Percentiles rank a stretch among this genome's conserved stretches.
phyloP scores from a whole-genome alignment of 2,888 invertebrate genomes.

The Dicranocentrus wangi region DNA sequence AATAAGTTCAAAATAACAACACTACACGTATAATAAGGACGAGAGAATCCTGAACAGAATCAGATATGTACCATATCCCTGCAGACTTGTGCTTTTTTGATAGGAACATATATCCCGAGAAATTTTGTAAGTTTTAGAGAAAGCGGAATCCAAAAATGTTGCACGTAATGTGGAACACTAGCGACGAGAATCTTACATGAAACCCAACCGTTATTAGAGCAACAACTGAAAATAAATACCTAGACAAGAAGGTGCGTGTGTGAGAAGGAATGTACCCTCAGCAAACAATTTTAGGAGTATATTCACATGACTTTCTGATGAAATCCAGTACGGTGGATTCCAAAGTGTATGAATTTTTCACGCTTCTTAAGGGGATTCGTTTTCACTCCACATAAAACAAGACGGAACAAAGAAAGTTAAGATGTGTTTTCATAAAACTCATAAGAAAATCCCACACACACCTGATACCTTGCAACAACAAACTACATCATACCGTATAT shows the following conservation, averaged over 20 bases:
- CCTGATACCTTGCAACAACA: background rate
- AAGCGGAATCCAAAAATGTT: background rate
- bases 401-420: constrained; percentile 17
- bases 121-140: background rate
- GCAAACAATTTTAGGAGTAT: background rate
- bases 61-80: constrained; percentile 5
- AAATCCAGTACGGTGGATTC: constrained; percentile 29
- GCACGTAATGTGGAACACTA: background rate
- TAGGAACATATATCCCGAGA: background rate
- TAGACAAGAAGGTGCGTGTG: background rate
- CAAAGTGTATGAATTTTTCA: constrained; percentile 34
- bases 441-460: background rate
- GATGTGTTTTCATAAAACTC: constrained; percentile 7
- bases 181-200: constrained; percentile 2
- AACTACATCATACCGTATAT: too few species aligned
- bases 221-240: background rate
- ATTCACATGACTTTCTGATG: constrained; percentile 24
- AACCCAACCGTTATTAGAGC: constrained; percentile 10
- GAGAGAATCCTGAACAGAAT: background rate
- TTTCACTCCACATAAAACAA: constrained; percentile 11
- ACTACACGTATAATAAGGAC: background rate
- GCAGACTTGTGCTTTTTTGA: background rate
- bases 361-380: constrained; percentile 25
- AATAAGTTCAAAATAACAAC: background rate
- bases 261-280: too few species aligned